Evolutionary conservation across 2,113 vertebrate genomes (phyloP).

Genomic region (Vimba vimba): DNA sequence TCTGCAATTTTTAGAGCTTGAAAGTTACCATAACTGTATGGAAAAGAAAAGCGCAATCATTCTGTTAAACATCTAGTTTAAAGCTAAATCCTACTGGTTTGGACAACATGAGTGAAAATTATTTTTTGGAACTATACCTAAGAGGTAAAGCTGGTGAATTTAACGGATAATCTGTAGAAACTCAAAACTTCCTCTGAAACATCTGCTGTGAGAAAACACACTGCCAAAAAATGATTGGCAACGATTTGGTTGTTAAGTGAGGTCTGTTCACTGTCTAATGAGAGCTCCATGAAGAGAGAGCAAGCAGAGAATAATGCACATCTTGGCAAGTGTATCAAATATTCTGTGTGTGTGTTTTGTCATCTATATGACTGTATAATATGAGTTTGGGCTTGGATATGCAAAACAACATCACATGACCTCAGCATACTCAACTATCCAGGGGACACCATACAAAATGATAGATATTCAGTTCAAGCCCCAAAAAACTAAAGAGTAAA

Average conservation of each 20-base stretch:
- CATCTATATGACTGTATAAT: not conserved
- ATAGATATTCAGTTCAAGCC: conserved; percentile 17
- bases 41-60: not conserved
- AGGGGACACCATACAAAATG: conserved; percentile 23
- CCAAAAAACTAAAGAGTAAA: conserved; percentile 32
- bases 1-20: not conserved
- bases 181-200: conserved; percentile 20
- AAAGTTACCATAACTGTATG: not conserved
- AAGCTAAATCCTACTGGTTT: not conserved
- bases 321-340: conserved; percentile 31
- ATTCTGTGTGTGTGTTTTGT: not conserved
- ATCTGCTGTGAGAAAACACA: conserved; percentile 23
- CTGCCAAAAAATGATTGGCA: conserved; percentile 45
- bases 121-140: not conserved
- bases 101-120: not conserved
- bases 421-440: conserved; percentile 10
- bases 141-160: conserved; percentile 15
- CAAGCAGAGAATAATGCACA: conserved; percentile 62
- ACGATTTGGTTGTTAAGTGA: conserved; percentile 60
- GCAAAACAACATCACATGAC: conserved; percentile 9
- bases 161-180: conserved; percentile 23
- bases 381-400: not conserved
- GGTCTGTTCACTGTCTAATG: conserved; percentile 65
- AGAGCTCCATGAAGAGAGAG: conserved; percentile 68
- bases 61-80: not conserved